Evolutionary conservation across 2,113 vertebrate genomes (phyloP), one percentile per base, ranked within the genome.

Genomic region (Oostethus manadensis): DNA sequence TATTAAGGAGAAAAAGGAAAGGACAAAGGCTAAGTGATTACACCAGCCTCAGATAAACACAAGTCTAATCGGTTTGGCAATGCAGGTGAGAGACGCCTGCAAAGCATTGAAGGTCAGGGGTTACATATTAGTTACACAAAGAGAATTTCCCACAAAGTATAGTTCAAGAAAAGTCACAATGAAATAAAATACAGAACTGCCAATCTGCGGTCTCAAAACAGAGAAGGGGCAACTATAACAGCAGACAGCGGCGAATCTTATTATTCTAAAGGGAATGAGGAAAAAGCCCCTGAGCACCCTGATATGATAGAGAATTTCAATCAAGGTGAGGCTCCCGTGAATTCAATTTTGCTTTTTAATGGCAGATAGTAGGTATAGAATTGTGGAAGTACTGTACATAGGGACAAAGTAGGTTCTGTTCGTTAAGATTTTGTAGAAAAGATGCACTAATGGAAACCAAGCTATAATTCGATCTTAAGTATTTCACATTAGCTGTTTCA

Each of bases 221-320:
- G n/a, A n/a, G n/a, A n/a, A n/a, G n/a, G n/a, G n/a, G n/a, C n/a
- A n/a, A n/a, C n/a, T n/a, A 38, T 45, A 72, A 69, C 61, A 68
- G 65, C 53, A 76, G 18, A 53, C 51, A 80, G 68, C 60, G 44
- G 46, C 17, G 70, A 66, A 68, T 60, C 71, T 81, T 78, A 68
- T 80, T 83, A 82, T 78, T 80, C 62, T 66, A 66, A 68, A 75
- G 71, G 62, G 68, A 72, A 72, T 56, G 63, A 76, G 69, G 79
- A 70, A 82, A 71, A 61, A 75, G 70, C 38, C 66, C 74, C 78
- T 81, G 68, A 79, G 68, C 56, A 69, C 72, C 78, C 78, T 65
- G 65, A 80, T 78, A 60, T 64, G 60, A 72, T 58, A 73, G 72
- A 79, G 66, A 74, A 81, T 82, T 81, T 78, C 68, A 83, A 85